phyloP scores from a whole-genome alignment of 1,140 invertebrate genomes.

The Apis dorsata region DNA sequence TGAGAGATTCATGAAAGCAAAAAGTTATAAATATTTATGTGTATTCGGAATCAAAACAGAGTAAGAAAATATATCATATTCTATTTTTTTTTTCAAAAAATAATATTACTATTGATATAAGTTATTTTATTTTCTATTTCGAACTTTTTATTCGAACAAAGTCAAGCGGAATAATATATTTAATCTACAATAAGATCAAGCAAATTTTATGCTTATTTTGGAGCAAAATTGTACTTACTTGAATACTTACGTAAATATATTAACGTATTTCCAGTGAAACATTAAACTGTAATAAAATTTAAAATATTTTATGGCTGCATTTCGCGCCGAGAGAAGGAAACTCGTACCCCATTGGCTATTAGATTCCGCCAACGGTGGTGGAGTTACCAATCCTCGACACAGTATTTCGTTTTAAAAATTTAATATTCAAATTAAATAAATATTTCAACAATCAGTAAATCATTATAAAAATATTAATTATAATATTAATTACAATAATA shows the following conservation, averaged over 20 bases:
- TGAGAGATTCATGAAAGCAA: too few relatives aligned
- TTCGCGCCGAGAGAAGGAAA: slow-evolving; percentile 74
- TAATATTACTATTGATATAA: too few relatives aligned
- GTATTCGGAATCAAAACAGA: too few relatives aligned
- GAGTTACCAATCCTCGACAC: slow-evolving; percentile 77
- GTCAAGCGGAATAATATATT: too few relatives aligned
- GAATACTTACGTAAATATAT: slow-evolving; percentile 3
- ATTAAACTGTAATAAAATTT: neutral
- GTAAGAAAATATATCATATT: too few relatives aligned
- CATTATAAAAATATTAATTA: neutral
- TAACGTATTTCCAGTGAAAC: neutral
- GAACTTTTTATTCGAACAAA: too few relatives aligned
- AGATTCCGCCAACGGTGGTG: slow-evolving; percentile 76
- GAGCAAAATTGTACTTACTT: slow-evolving; percentile 17
- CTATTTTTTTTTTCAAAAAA: too few relatives aligned
- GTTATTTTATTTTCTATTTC: too few relatives aligned
- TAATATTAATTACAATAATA: neutral
- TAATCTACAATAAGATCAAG: too few relatives aligned
- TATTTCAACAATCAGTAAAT: neutral
- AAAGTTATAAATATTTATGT: too few relatives aligned
- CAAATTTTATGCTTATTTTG: too few relatives aligned
- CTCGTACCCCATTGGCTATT: slow-evolving; percentile 77
- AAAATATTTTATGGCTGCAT: slow-evolving; percentile 27
- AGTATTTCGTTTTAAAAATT: slow-evolving; percentile 41
- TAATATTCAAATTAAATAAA: neutral